Percentiles rank a stretch among this genome's conserved stretches.
Conservation (phyloP, 2,113 vertebrate genomes). For the Ornithorhynchus anatinus region DNA sequence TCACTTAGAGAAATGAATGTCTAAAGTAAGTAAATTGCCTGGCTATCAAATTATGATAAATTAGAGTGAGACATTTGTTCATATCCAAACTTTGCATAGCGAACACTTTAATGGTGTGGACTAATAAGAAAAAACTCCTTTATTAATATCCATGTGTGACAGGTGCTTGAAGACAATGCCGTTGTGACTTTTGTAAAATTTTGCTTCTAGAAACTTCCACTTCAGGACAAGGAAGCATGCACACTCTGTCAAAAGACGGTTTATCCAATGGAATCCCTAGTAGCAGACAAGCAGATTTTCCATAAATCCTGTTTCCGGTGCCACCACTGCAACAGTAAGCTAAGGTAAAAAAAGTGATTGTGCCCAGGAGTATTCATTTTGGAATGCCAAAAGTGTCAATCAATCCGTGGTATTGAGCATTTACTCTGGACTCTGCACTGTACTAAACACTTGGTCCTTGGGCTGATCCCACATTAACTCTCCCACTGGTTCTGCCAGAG, state of each 20-base stretch:
- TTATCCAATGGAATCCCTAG: conserved; percentile 93
- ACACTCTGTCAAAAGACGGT: conserved; percentile 88
- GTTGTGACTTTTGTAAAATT: conserved; percentile 24
- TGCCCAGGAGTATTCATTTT: no score
- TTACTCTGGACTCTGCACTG: no score
- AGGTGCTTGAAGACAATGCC: conserved; percentile 10
- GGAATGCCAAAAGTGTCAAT: no score
- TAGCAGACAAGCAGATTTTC: conserved; percentile 93
- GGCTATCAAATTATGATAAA: neutral
- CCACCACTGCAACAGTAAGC: conserved; percentile 87
- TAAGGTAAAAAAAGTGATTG: conserved; percentile 80
- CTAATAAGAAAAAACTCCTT: neutral
- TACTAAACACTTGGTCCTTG: no score
- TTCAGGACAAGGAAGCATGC: conserved; percentile 89
- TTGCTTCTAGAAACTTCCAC: conserved; percentile 78
- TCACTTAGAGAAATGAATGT: neutral
- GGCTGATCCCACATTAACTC: no score
- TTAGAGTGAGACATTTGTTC: neutral
- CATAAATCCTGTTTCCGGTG: conserved; percentile 98
- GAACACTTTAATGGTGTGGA: neutral
- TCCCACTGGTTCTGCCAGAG: no score
- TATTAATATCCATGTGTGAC: conserved; percentile 9
- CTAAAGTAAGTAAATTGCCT: neutral
- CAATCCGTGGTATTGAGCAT: no score
- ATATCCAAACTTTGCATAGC: neutral